Conservation (phyloP, 2,888 invertebrate species). For the Drosophila mulleri region DNA sequence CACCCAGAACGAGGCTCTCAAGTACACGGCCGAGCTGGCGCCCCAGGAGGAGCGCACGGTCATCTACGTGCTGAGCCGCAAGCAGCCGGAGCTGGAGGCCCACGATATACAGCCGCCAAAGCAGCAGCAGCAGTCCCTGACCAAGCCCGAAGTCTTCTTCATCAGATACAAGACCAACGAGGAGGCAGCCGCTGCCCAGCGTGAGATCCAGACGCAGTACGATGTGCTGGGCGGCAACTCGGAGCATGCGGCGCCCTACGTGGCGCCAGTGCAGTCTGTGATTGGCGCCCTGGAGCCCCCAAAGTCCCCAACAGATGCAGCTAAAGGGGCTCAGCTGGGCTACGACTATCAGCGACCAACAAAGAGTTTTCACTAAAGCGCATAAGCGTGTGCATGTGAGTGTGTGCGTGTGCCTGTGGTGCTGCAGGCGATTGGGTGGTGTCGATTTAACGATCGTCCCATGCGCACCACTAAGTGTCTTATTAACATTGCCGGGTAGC, state of each 20-base stretch:
- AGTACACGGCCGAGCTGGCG: conserved; percentile 81
- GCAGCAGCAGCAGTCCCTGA: conserved; percentile 63
- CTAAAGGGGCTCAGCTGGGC: conserved; percentile 50
- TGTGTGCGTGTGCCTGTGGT: background rate
- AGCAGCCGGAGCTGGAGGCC: conserved; percentile 77
- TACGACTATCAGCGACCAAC: conserved; percentile 73
- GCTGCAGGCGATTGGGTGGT: conserved; percentile 24
- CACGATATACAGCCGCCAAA: conserved; percentile 78
- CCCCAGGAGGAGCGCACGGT: conserved; percentile 85
- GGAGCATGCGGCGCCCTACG: conserved; percentile 79
- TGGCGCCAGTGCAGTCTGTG: conserved; percentile 80
- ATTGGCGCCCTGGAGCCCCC: conserved; percentile 74
- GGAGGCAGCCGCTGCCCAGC: conserved; percentile 83
- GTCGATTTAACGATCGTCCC: conserved; percentile 44
- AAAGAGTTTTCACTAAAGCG: conserved; percentile 24
- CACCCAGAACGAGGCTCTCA: conserved; percentile 57
- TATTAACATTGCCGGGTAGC: conserved; percentile 47
- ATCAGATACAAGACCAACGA: conserved; percentile 84
- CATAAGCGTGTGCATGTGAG: background rate
- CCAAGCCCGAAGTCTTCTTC: conserved; percentile 84
- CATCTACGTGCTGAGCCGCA: conserved; percentile 84
- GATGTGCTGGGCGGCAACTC: conserved; percentile 83
- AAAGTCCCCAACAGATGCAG: background rate
- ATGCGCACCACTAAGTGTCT: conserved; percentile 38
- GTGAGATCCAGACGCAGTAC: conserved; percentile 83